These are phyloP conservation scores for Sebastes cheni DNA, from an alignment of 2,797 vertebrate genomes.

Conservation along the genomic window DNA sequence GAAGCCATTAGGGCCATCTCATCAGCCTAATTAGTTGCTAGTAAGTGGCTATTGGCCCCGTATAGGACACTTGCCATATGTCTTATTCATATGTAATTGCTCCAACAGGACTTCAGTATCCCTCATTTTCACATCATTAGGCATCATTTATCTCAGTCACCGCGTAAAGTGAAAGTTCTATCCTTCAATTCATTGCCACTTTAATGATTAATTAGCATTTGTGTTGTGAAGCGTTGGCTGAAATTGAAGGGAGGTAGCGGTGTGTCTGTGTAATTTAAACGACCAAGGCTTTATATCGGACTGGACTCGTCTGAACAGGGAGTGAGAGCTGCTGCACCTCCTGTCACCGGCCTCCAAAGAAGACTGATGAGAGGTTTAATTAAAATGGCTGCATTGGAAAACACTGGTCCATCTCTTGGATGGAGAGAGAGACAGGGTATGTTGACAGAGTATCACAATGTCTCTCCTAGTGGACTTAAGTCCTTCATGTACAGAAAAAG, in stretches of 20 bases:
- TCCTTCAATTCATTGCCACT: constrained; percentile 50
- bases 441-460: constrained; percentile 3
- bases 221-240: constrained; percentile 40
- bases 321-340: constrained; percentile 1
- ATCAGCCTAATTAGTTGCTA: constrained; percentile 69
- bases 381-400: constrained; percentile 52
- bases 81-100: constrained; percentile 73
- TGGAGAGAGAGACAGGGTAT: not conserved
- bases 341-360: constrained; percentile 25
- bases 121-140: constrained; percentile 70
- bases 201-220: constrained; percentile 58
- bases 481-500: constrained; percentile 10
- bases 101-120: constrained; percentile 55
- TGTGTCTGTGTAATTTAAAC: constrained; percentile 28
- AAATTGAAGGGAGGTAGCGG: constrained; percentile 11
- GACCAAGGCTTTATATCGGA: constrained; percentile 15
- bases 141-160: constrained; percentile 54
- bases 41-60: constrained; percentile 66
- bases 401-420: constrained; percentile 40
- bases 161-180: constrained; percentile 46
- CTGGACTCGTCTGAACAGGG: constrained; percentile 6
- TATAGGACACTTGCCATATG: constrained; percentile 61
- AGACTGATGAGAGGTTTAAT: constrained; percentile 59
- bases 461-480: constrained; percentile 5
- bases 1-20: constrained; percentile 68